phyloP scores from a whole-genome alignment of 2,113 vertebrate genomes.

The Ageneiosus marmoratus region DNA sequence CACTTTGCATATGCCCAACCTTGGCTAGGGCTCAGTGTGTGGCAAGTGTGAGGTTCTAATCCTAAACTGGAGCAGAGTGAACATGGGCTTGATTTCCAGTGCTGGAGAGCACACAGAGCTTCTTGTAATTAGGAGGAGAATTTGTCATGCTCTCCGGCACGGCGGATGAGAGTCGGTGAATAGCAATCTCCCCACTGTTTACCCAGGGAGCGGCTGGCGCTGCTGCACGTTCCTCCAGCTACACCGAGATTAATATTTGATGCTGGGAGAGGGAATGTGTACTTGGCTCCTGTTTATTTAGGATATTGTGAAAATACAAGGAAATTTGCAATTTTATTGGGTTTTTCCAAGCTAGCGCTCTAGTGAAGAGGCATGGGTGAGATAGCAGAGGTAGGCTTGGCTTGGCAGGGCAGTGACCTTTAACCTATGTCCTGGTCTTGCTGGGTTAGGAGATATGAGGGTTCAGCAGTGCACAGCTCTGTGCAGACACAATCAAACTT shows the following conservation, averaged over 20 bases:
- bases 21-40: slow-evolving; percentile 31
- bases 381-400: slow-evolving; percentile 20
- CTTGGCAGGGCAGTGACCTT: slow-evolving; percentile 39
- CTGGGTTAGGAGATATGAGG: slow-evolving; percentile 24
- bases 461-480: slow-evolving; percentile 16
- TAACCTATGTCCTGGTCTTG: slow-evolving; percentile 39
- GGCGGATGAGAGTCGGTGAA: slow-evolving; percentile 79
- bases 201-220: slow-evolving; percentile 80
- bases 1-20: slow-evolving; percentile 33
- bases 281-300: slow-evolving; percentile 93
- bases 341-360: slow-evolving; percentile 70
- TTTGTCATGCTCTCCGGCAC: slow-evolving; percentile 89
- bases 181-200: slow-evolving; percentile 89
- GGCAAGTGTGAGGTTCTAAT: slow-evolving; percentile 42
- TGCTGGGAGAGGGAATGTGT: slow-evolving; percentile 83
- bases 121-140: slow-evolving; percentile 90
- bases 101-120: slow-evolving; percentile 87
- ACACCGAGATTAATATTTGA: slow-evolving; percentile 96
- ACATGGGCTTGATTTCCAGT: slow-evolving; percentile 82
- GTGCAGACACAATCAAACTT: slow-evolving; percentile 23
- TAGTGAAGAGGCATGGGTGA: slow-evolving; percentile 42
- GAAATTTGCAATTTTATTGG: slow-evolving; percentile 99
- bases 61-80: slow-evolving; percentile 43
- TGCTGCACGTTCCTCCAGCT: slow-evolving; percentile 79
- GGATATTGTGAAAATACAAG: slow-evolving; percentile 93